Base-by-base conservation (phyloP, 2,797 vertebrate species). In the Pipistrellus pipistrellus region DNA sequence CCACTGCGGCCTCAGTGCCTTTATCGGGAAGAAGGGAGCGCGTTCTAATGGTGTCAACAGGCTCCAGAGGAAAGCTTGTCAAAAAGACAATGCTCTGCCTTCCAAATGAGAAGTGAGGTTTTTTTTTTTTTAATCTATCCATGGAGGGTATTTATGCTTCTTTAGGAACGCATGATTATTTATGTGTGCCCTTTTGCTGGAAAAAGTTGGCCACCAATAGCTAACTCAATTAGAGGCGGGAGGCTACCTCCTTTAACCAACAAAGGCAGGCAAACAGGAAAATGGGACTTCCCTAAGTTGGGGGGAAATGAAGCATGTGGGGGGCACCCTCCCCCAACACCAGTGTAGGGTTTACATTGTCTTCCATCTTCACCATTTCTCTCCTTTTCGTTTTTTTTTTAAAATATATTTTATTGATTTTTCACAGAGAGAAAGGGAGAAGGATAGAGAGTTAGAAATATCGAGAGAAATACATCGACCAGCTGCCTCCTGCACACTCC, bases 21-120 rank as follows among this genome's bases (percentile, higher is more conserved):
- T 86, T 86, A 85, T 10, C 11, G 27, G 55, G 30, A 71, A 94
- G 84, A 62, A 62, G 17, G 3, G 30, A 68, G 86, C 41, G 15
- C n/a, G 7, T 73, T 85, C 35, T 93, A 48, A 86, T 57, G 38
- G 23, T 71, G 17, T 94, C 72, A 78, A 48, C 8, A 32, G 64
- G 66, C 59, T 89, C 7, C 2, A 80, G 44, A 48, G 27, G 6
- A 64, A 88, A 84, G 73, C 62, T 82, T 59, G 38, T 87, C 10
- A 57, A 82, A 83, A 93, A 93, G 76, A 57, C 71, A 93, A 66
- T 71, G 66, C 17, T 18, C 57, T 53, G 48, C 73, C n/a, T 85
- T 95, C 88, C 10, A 41, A 38, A 64, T 11, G 32, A 53, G 89
- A 32, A 94, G 66, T 25, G 38, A 44, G 21, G 4, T 25, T 41